phyloP scores from a whole-genome alignment of 2,888 invertebrate species.

The Oxycera nigricornis region DNA sequence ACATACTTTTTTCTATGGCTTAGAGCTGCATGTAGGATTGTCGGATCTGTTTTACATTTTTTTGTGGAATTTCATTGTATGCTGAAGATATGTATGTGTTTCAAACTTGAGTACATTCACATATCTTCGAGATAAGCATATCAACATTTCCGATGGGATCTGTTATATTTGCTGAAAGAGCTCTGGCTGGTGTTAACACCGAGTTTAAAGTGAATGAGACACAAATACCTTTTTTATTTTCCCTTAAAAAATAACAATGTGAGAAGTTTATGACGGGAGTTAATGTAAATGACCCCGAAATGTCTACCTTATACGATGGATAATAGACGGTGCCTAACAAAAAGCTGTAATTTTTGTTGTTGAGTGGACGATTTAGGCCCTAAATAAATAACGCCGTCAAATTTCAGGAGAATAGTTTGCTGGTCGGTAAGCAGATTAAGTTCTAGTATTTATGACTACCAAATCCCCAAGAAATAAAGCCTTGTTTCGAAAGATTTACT shows the following conservation, averaged over 20 bases:
- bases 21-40: background rate
- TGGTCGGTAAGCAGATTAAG: too few species aligned
- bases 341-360: background rate
- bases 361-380: too few species aligned
- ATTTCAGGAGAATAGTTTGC: too few species aligned
- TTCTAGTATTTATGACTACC: too few species aligned
- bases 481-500: too few species aligned
- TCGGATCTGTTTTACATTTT: conserved; percentile 15
- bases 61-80: background rate
- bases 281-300: conserved; percentile 1
- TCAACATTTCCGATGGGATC: background rate
- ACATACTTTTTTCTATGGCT: background rate
- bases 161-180: background rate
- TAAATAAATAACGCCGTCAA: too few species aligned
- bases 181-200: background rate
- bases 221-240: background rate
- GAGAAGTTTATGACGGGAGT: background rate
- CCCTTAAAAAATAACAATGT: background rate
- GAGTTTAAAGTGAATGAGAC: background rate
- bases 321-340: background rate
- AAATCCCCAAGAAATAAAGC: too few species aligned
- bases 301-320: background rate
- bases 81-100: background rate
- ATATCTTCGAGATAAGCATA: conserved; percentile 14
- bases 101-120: conserved; percentile 4